phyloP scores from a whole-genome alignment of 2,113 vertebrate species.

The Holacanthus passer region DNA sequence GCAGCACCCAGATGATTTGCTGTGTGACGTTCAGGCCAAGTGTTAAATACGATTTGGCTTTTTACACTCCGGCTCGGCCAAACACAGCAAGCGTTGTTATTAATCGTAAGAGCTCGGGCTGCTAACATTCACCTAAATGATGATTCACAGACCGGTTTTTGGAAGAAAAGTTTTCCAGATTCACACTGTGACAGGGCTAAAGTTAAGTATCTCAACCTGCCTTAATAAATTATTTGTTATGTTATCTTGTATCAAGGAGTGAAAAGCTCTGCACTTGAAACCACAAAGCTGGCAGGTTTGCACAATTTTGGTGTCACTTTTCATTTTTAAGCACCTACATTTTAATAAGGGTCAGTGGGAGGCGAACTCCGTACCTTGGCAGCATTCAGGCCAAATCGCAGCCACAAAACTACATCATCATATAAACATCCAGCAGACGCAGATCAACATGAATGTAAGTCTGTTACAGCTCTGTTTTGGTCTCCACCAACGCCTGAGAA shows the following conservation, averaged over 20 bases:
- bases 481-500: background rate
- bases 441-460: background rate
- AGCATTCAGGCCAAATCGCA: background rate
- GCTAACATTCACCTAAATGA: background rate
- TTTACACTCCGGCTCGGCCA: background rate
- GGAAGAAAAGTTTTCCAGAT: background rate
- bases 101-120: background rate
- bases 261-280: background rate
- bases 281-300: background rate
- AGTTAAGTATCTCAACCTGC: background rate
- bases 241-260: background rate
- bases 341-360: background rate
- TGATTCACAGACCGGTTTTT: conserved; percentile 1
- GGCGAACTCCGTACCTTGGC: too few relatives aligned
- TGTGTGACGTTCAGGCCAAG: conserved; percentile 25
- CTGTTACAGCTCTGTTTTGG: background rate
- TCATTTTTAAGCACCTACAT: background rate
- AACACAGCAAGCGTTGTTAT: conserved; percentile 23
- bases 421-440: background rate
- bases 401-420: background rate
- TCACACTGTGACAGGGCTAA: background rate
- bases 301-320: background rate
- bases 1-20: conserved; percentile 13
- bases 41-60: conserved; percentile 27
- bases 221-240: background rate